phyloP scores from a whole-genome alignment of 2,888 invertebrate species.

The Volucella zonaria region DNA sequence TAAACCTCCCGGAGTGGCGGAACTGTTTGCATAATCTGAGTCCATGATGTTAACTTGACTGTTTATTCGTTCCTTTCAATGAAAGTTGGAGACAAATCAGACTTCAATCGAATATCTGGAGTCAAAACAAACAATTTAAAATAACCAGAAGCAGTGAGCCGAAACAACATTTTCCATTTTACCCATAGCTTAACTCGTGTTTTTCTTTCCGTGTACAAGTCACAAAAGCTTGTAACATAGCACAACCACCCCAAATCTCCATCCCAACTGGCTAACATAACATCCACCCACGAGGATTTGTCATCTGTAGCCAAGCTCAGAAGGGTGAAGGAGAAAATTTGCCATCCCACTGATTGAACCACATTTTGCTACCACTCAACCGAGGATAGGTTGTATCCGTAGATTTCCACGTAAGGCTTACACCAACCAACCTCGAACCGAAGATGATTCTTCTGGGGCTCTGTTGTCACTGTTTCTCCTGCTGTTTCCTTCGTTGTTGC shows the following conservation, averaged over 20 bases:
- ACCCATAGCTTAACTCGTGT: neutral
- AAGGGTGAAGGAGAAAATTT: constrained; percentile 9
- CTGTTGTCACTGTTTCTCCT: neutral
- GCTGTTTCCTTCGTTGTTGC: constrained; percentile 2
- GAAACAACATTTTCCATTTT: neutral
- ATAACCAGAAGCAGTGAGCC: too few relatives aligned
- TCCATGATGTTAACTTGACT: too few relatives aligned
- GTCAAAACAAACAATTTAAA: too few relatives aligned
- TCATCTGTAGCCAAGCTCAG: constrained; percentile 30
- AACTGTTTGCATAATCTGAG: too few relatives aligned
- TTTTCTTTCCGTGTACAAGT: constrained; percentile 37
- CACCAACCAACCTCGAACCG: constrained; percentile 14
- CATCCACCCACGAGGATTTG: constrained; percentile 25
- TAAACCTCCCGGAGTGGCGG: too few relatives aligned
- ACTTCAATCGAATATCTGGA: too few relatives aligned
- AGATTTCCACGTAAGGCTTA: constrained; percentile 54
- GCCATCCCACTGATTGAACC: constrained; percentile 7
- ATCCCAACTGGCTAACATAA: constrained; percentile 4
- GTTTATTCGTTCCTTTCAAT: too few relatives aligned
- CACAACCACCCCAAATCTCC: neutral
- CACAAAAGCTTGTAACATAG: constrained; percentile 11
- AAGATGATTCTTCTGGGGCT: constrained; percentile 6
- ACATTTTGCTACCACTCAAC: constrained; percentile 21
- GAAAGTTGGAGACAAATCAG: too few relatives aligned
- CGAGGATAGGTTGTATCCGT: constrained; percentile 18